Evolutionary conservation across 2,113 vertebrate species (phyloP).

Genomic region (Embiotoca jacksoni): DNA sequence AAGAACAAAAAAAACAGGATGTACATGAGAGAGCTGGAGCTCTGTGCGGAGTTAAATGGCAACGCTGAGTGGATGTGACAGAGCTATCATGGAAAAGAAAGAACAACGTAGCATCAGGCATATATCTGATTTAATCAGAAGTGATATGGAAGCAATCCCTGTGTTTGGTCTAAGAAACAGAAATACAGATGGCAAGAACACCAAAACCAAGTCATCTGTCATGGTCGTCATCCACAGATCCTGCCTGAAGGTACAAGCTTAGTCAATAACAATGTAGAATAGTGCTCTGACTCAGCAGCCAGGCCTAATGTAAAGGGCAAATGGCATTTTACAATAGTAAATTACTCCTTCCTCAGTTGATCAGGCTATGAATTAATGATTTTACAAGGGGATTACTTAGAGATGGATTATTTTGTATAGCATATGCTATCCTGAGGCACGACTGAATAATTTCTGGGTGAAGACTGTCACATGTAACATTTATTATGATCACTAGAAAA

Average conservation of each 20-base stretch:
- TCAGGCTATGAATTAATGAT: slow-evolving; percentile 69
- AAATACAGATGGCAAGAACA: slow-evolving; percentile 57
- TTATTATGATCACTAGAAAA: background rate
- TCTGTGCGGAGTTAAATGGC: slow-evolving; percentile 53
- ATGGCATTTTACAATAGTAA: slow-evolving; percentile 62
- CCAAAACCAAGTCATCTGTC: slow-evolving; percentile 57
- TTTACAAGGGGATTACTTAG: slow-evolving; percentile 46
- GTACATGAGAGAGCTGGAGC: slow-evolving; percentile 25
- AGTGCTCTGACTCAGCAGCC: slow-evolving; percentile 63
- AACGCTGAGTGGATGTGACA: slow-evolving; percentile 65
- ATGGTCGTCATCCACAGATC: slow-evolving; percentile 44
- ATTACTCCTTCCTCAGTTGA: slow-evolving; percentile 60
- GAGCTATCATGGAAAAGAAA: slow-evolving; percentile 48
- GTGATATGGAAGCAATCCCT: slow-evolving; percentile 53
- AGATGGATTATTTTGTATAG: slow-evolving; percentile 56
- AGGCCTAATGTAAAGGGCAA: slow-evolving; percentile 70
- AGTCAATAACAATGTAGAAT: slow-evolving; percentile 48
- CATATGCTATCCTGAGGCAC: slow-evolving; percentile 44
- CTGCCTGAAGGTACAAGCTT: slow-evolving; percentile 51
- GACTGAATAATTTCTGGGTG: slow-evolving; percentile 30
- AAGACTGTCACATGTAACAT: background rate
- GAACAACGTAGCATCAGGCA: slow-evolving; percentile 52
- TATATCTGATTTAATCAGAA: slow-evolving; percentile 68
- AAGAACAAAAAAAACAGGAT: slow-evolving; percentile 47
- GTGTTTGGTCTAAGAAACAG: slow-evolving; percentile 48